Percentiles rank a stretch among this genome's conserved stretches.
phyloP scores from a whole-genome alignment of 2,113 vertebrate genomes.

The Brienomyrus brachyistius region DNA sequence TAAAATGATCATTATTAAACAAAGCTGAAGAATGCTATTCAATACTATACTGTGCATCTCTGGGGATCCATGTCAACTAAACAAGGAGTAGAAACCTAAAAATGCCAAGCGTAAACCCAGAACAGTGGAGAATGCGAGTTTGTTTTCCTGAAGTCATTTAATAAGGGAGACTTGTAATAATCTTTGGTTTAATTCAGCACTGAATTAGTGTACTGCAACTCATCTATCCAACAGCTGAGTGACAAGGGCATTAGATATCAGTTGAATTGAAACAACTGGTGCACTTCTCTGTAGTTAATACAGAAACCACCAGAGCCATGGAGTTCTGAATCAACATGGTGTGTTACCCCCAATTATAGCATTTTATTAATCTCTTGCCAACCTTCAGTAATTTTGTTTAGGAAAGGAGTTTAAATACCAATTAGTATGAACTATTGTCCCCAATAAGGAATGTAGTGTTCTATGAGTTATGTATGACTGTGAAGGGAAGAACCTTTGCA shows the following conservation, averaged over 20 bases:
- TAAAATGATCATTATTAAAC: too few relatives aligned
- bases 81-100: neutral
- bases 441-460: neutral
- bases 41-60: neutral
- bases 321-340: neutral
- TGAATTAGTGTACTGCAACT: neutral
- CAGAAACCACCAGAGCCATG: neutral
- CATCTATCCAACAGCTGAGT: neutral
- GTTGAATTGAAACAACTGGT: neutral
- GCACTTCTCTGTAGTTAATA: neutral
- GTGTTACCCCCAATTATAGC: neutral
- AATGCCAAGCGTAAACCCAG: neutral
- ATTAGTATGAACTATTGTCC: neutral
- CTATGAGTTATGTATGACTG: neutral
- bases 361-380: neutral
- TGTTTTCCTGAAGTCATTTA: neutral
- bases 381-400: neutral
- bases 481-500: neutral
- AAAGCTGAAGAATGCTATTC: too few relatives aligned
- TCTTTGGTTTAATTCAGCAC: too few relatives aligned
- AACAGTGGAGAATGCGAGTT: neutral
- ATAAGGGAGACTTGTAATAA: neutral
- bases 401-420: neutral
- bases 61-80: neutral
- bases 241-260: neutral